Evolutionary conservation across 2,888 invertebrate genomes (phyloP).

Genomic region (Drosophila mercatorum): DNA sequence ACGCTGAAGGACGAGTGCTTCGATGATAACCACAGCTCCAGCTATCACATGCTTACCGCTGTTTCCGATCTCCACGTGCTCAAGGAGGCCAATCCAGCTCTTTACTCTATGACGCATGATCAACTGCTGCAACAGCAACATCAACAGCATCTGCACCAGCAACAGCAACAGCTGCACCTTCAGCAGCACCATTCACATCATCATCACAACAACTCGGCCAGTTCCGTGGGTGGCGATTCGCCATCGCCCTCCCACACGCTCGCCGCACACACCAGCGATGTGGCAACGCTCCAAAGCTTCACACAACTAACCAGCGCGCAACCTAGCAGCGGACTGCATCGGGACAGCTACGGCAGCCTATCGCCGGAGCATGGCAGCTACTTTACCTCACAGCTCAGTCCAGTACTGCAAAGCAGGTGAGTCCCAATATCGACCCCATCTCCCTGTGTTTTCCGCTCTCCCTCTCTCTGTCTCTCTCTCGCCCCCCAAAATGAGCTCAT

Average conservation of each 20-base stretch:
- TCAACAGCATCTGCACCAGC: slow-evolving; percentile 41
- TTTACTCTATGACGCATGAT: slow-evolving; percentile 69
- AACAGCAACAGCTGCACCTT: slow-evolving; percentile 44
- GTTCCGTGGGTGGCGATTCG: slow-evolving; percentile 82
- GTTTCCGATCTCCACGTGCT: slow-evolving; percentile 80
- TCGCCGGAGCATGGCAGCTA: slow-evolving; percentile 79
- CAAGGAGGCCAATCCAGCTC: slow-evolving; percentile 74
- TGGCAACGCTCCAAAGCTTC: slow-evolving; percentile 81
- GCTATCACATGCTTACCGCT: slow-evolving; percentile 83
- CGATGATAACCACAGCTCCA: slow-evolving; percentile 81
- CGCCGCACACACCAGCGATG: slow-evolving; percentile 65
- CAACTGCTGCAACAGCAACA: slow-evolving; percentile 66
- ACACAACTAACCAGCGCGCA: slow-evolving; percentile 83
- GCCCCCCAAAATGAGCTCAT: slow-evolving; percentile 57
- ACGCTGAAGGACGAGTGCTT: slow-evolving; percentile 84
- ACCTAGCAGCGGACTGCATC: slow-evolving; percentile 62
- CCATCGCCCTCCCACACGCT: slow-evolving; percentile 78
- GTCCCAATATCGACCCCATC: slow-evolving; percentile 38
- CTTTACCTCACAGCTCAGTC: slow-evolving; percentile 79
- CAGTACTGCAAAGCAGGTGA: slow-evolving; percentile 81
- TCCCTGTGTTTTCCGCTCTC: neutral
- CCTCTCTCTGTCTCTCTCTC: neutral
- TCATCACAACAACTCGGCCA: slow-evolving; percentile 80
- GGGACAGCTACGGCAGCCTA: slow-evolving; percentile 80
- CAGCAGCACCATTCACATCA: slow-evolving; percentile 59